A percentile compares a stretch with the other conserved stretches of the same genome.
These are phyloP conservation scores for Drosophila villosipedis DNA, from an alignment of 2,888 invertebrate genomes.

Conservation along the genomic window DNA sequence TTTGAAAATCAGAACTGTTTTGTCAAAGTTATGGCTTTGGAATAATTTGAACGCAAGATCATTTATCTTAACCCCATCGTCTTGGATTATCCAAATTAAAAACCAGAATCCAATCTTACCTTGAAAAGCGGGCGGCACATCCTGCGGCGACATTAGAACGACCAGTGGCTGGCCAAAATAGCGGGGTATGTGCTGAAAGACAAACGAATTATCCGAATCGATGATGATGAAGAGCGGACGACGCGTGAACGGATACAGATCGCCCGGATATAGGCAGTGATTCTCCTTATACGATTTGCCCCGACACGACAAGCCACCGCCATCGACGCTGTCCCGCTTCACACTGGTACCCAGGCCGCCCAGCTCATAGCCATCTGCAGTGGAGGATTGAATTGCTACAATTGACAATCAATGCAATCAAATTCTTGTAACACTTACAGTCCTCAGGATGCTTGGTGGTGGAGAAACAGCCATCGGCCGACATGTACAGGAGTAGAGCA, in stretches of 20 bases:
- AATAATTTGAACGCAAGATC: background rate
- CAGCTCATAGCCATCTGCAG: slow-evolving; percentile 93
- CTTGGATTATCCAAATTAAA: background rate
- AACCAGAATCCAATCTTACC: slow-evolving; percentile 86
- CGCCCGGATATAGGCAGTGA: slow-evolving; percentile 95
- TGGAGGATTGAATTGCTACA: slow-evolving; percentile 7
- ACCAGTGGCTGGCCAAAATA: slow-evolving; percentile 97
- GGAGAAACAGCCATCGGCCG: slow-evolving; percentile 95
- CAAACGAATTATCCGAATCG: slow-evolving; percentile 97
- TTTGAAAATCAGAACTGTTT: no score
- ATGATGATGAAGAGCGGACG: slow-evolving; percentile 96
- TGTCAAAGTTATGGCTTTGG: no score
- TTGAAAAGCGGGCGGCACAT: slow-evolving; percentile 93
- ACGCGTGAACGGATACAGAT: slow-evolving; percentile 96
- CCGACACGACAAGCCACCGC: slow-evolving; percentile 84
- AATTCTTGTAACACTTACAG: slow-evolving; percentile 87
- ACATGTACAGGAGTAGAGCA: slow-evolving; percentile 95
- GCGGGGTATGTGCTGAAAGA: slow-evolving; percentile 95
- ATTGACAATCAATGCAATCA: background rate
- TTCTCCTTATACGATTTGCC: slow-evolving; percentile 88
- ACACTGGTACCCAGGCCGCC: slow-evolving; percentile 96
- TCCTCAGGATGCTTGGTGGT: slow-evolving; percentile 94
- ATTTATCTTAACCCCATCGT: background rate
- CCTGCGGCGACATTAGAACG: slow-evolving; percentile 96
- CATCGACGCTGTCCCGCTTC: slow-evolving; percentile 89